Conservation (phyloP, 1,140 invertebrate species). For the Halictus rubicundus region DNA sequence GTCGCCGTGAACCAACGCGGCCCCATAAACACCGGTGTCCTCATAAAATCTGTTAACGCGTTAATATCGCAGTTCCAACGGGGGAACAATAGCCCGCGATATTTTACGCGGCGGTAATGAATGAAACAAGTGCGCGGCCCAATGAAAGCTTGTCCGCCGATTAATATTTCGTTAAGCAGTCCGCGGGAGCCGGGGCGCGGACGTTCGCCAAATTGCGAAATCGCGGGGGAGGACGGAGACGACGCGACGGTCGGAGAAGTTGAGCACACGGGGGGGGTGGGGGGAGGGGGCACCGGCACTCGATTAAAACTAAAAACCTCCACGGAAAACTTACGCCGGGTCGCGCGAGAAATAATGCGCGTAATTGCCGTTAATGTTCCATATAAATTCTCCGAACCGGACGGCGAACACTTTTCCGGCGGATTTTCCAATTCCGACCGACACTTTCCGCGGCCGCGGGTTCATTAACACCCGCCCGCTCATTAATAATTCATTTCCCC, state of each 20-base stretch:
- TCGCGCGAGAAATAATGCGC: slow-evolving; percentile 20
- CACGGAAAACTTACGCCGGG: neutral
- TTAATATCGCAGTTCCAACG: slow-evolving; percentile 11
- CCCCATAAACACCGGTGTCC: neutral
- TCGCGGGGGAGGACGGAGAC: neutral
- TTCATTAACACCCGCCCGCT: slow-evolving; percentile 25
- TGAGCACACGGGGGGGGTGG: no score
- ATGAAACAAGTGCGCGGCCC: slow-evolving; percentile 20
- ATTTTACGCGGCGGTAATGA: slow-evolving; percentile 4
- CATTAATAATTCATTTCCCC: slow-evolving; percentile 53
- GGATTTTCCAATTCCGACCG: slow-evolving; percentile 25
- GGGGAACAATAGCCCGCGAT: slow-evolving; percentile 9
- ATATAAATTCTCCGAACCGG: slow-evolving; percentile 19
- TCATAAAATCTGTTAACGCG: neutral
- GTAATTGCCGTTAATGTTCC: slow-evolving; percentile 28
- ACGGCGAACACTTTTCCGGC: slow-evolving; percentile 3
- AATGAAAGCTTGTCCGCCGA: neutral
- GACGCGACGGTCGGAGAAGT: no score
- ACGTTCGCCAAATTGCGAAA: neutral
- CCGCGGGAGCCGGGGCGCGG: neutral
- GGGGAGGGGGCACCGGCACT: no score
- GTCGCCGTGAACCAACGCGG: neutral
- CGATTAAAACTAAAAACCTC: slow-evolving; percentile 7
- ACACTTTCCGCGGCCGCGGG: slow-evolving; percentile 15
- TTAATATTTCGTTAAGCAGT: slow-evolving; percentile 26